Percentiles rank a stretch among this genome's conserved stretches.
Conservation (phyloP, 2,113 vertebrate species). For the Oreochromis tanganicae region DNA sequence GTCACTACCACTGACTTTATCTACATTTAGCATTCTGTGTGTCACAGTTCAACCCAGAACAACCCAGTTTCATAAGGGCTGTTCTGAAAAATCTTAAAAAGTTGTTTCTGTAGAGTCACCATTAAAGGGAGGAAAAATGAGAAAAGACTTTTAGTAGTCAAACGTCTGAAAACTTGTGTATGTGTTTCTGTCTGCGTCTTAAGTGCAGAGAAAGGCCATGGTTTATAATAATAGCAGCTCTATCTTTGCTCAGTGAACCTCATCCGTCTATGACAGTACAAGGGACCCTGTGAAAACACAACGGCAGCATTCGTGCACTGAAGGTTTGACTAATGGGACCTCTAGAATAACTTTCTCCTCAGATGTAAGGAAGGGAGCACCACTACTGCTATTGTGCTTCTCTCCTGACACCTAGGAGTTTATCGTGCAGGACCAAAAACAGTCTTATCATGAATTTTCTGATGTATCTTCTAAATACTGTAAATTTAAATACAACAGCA, state of each 20-base stretch:
- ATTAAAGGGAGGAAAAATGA: background rate
- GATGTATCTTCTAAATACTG: background rate
- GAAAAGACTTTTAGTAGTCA: background rate
- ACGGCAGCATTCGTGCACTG: slow-evolving; percentile 13
- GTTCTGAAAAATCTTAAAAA: background rate
- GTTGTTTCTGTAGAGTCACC: background rate
- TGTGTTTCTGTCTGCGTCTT: slow-evolving; percentile 21
- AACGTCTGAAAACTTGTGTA: background rate
- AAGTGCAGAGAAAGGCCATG: slow-evolving; percentile 41
- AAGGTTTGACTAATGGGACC: slow-evolving; percentile 59
- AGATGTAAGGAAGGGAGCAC: background rate
- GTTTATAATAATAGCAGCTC: slow-evolving; percentile 58
- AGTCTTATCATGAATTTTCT: background rate
- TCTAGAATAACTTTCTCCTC: slow-evolving; percentile 33
- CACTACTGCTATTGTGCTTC: background rate
- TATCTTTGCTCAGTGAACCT: slow-evolving; percentile 58
- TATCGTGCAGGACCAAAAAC: background rate
- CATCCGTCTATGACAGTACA: slow-evolving; percentile 48
- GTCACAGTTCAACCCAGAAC: background rate
- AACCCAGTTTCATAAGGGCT: too few relatives aligned
- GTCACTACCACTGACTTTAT: background rate
- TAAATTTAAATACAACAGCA: background rate
- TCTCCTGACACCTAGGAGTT: background rate
- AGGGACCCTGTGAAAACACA: slow-evolving; percentile 61
- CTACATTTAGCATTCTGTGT: background rate